Evolutionary conservation across 1,140 invertebrate genomes (phyloP).

Genomic region (Panonychus citri): DNA sequence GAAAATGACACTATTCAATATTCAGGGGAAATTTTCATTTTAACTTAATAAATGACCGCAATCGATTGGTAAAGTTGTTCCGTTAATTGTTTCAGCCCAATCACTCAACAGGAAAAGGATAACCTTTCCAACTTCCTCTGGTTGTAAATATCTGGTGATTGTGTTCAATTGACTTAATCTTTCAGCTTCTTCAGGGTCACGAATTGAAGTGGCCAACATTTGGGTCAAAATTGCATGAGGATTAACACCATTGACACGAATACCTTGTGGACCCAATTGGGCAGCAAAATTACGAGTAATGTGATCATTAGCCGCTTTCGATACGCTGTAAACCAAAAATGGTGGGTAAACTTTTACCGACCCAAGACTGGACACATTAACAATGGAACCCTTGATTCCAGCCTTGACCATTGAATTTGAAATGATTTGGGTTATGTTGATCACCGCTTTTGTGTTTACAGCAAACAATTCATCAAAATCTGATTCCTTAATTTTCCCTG

Average conservation of each 20-base stretch:
- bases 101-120: conserved; percentile 62
- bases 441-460: conserved; percentile 56
- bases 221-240: conserved; percentile 73
- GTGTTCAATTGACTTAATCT: too few species aligned
- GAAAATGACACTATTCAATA: too few species aligned
- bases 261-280: conserved; percentile 48
- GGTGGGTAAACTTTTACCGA: conserved; percentile 36
- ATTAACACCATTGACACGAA: conserved; percentile 67
- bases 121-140: conserved; percentile 47
- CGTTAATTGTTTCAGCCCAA: conserved; percentile 52
- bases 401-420: conserved; percentile 44
- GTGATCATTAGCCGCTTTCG: conserved; percentile 35
- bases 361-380: conserved; percentile 68
- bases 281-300: conserved; percentile 46
- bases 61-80: conserved; percentile 50
- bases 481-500: conserved; percentile 37
- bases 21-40: too few species aligned
- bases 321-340: conserved; percentile 45
- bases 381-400: conserved; percentile 42
- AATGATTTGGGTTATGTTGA: conserved; percentile 56
- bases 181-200: too few species aligned
- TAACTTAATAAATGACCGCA: conserved; percentile 30
- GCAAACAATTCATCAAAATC: conserved; percentile 33
- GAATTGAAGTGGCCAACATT: conserved; percentile 22
- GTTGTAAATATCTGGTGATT: conserved; percentile 39